Evolutionary conservation across 2,888 invertebrate species (phyloP).

Genomic region (Tethea ocularis): DNA sequence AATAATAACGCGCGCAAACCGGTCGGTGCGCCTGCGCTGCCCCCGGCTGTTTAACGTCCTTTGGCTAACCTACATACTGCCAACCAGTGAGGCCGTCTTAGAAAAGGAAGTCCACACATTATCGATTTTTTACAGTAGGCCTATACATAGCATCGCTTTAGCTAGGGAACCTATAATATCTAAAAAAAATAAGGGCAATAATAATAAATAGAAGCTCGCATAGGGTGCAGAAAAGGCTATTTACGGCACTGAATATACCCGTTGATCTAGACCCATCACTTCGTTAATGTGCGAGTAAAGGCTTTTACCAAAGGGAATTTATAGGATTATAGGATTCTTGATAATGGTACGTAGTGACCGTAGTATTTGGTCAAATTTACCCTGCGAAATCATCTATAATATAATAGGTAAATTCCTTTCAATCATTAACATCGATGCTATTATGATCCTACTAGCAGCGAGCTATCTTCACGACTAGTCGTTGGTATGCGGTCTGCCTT

Average conservation of each 20-base stretch:
- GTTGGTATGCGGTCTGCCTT: not conserved
- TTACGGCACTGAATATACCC: too few relatives aligned
- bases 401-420: not conserved
- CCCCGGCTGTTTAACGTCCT: conserved; percentile 47
- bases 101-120: conserved; percentile 23
- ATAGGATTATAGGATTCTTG: too few relatives aligned
- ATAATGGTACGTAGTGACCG: too few relatives aligned
- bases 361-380: too few relatives aligned
- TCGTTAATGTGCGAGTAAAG: too few relatives aligned
- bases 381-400: not conserved
- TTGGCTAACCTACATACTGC: conserved; percentile 49
- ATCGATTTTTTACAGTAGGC: conserved; percentile 24
- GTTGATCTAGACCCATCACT: too few relatives aligned
- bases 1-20: conserved; percentile 24
- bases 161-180: too few relatives aligned
- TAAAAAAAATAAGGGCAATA: too few relatives aligned
- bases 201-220: too few relatives aligned
- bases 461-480: not conserved
- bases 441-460: not conserved
- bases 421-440: not conserved
- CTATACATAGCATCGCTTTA: too few relatives aligned
- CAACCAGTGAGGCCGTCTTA: conserved; percentile 27
- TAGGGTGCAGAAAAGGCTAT: too few relatives aligned
- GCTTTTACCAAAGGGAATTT: too few relatives aligned
- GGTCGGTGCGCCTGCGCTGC: conserved; percentile 32